These are phyloP conservation scores for Andricus curvator DNA, from an alignment of 2,888 invertebrate genomes.

Conservation along the genomic window DNA sequence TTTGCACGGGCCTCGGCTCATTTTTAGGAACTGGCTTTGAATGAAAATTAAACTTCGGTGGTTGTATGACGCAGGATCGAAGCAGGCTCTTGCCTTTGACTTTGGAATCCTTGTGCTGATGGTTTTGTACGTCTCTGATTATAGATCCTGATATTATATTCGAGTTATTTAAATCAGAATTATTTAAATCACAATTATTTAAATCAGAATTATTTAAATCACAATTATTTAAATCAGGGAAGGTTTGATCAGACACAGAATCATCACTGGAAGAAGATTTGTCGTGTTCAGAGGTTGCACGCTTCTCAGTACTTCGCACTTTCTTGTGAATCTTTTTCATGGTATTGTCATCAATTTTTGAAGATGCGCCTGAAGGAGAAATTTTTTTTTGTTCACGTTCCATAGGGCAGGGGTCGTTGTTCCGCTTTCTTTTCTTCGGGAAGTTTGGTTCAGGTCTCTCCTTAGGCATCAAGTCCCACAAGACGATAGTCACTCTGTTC, in stretches of 20 bases:
- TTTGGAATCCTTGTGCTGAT: neutral
- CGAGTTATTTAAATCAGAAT: neutral
- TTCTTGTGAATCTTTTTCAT: constrained; percentile 42
- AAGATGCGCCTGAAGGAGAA: neutral
- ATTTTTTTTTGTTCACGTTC: neutral
- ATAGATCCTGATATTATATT: too few species aligned
- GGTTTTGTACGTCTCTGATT: neutral
- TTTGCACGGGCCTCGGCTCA: neutral
- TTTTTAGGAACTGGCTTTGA: neutral
- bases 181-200: neutral
- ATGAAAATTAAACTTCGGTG: constrained; percentile 34
- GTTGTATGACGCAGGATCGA: constrained; percentile 12
- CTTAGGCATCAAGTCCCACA: constrained; percentile 60
- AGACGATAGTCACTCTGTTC: constrained; percentile 51
- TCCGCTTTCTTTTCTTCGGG: neutral
- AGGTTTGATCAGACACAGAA: neutral
- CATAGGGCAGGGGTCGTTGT: neutral
- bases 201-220: neutral
- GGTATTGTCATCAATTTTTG: constrained; percentile 9
- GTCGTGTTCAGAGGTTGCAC: neutral
- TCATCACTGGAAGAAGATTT: neutral
- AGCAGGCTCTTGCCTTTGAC: neutral
- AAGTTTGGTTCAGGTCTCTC: constrained; percentile 30
- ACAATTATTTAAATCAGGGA: neutral
- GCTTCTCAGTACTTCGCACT: constrained; percentile 43